Evolutionary conservation across 2,113 vertebrate species (phyloP).

Genomic region (Tonatia bakeri): DNA sequence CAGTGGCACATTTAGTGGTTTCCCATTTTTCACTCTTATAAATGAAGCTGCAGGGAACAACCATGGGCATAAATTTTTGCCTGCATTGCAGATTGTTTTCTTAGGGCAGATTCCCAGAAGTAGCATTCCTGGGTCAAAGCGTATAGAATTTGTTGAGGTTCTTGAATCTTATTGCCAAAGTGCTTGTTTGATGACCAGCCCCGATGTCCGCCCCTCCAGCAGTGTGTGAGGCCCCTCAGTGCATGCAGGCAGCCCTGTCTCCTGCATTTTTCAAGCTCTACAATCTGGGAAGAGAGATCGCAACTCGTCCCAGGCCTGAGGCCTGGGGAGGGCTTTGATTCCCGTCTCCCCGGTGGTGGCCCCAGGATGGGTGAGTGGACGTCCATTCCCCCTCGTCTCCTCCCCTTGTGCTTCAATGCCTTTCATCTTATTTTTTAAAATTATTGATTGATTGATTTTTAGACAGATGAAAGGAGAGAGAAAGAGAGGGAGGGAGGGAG

Average conservation of each 20-base stretch:
- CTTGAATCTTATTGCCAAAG: background rate
- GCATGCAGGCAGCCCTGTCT: background rate
- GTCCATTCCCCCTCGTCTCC: background rate
- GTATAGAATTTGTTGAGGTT: background rate
- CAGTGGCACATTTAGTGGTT: background rate
- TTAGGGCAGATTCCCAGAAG: slow-evolving; percentile 58
- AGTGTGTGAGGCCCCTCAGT: background rate
- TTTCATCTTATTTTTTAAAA: background rate
- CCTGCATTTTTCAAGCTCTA: background rate
- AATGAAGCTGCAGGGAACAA: background rate
- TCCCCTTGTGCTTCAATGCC: background rate
- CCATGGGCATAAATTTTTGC: background rate
- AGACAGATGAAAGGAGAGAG: too few relatives aligned
- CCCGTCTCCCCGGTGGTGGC: background rate
- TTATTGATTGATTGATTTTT: too few relatives aligned
- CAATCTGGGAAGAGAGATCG: background rate
- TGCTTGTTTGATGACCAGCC: background rate
- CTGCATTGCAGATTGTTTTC: slow-evolving; percentile 36
- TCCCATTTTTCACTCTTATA: slow-evolving; percentile 9
- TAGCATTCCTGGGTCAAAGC: slow-evolving; percentile 8
- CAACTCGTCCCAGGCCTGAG: background rate
- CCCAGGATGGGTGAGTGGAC: background rate
- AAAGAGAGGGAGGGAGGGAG: too few relatives aligned
- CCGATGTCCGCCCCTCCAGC: accelerated
- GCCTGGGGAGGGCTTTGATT: background rate